Evolutionary conservation across 2,797 vertebrate species (phyloP).

Genomic region (Amniataba percoides): DNA sequence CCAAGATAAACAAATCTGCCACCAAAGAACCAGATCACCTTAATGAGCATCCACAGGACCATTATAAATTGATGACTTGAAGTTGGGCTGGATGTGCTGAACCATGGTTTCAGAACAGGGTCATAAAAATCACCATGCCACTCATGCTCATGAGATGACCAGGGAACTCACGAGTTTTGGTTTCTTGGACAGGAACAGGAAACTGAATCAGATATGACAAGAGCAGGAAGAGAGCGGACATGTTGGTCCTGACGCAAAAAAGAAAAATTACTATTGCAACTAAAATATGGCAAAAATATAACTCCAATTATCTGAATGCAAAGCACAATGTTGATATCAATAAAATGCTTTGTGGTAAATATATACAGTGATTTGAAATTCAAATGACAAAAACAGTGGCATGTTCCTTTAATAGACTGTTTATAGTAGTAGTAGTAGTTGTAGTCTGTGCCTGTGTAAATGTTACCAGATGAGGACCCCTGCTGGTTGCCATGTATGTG

Average conservation of each 20-base stretch:
- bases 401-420: too few species aligned
- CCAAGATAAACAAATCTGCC: background rate
- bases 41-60: background rate
- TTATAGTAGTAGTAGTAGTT: too few species aligned
- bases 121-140: constrained; percentile 3
- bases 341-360: background rate
- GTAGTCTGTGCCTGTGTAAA: fast-evolving
- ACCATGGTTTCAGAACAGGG: background rate
- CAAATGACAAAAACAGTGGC: background rate
- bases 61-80: background rate
- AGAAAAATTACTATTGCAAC: background rate
- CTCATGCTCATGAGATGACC: background rate
- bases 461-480: constrained; percentile 31
- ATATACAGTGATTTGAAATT: background rate
- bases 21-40: background rate
- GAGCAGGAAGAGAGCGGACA: background rate
- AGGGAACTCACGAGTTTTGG: background rate
- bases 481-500: constrained; percentile 42
- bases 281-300: background rate
- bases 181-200: constrained; percentile 12
- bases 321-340: too few species aligned
- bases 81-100: background rate
- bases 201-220: background rate
- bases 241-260: background rate
- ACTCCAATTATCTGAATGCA: background rate